Evolutionary conservation across 2,797 vertebrate genomes (phyloP), one percentile per base, ranked within the genome.

Genomic region (Phataginus tetradactyla): DNA sequence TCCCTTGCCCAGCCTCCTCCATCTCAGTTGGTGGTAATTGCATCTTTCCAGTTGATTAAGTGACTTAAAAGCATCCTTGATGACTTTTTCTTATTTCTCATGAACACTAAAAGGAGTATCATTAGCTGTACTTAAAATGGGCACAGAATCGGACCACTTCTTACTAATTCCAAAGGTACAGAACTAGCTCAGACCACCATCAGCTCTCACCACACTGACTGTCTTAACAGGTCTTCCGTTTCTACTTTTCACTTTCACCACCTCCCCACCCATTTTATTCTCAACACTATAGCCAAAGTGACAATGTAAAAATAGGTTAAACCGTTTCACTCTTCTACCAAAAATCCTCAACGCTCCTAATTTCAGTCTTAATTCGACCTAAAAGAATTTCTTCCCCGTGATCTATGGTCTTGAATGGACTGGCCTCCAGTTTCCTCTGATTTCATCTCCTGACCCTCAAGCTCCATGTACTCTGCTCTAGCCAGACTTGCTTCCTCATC

Each of bases 1-100:
- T 5, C 9, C 7, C 1, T 7, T 5, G 64, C n/a, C 71, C 4
- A 13, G 1, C 5, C 18, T 42, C 71, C 4, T 3, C 11, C 42
- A 20, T 20, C 18, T 64, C 25, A n/a, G 3, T 15, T 32, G 23
- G 49, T 32, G 25, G 2, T 72, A 71, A 79, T 23, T 42, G 3
- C 4, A 37, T 18, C 7, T 42, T 84, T 75, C 32, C 25, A 49
- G 57, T 42, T 79, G 59, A 45, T 45, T 45, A 45, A 45, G 45
- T 45, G 45, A 45, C 10, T 45, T 45, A 45, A 45, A 45, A 45
- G 45, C n/a, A 79, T 18, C 42, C 5, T 86, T 37, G 6, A 51
- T 68, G 9, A 32, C 13, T 37, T n/a, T 51, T 27, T 39, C 7
- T 25, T 68, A 12, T 72, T 71, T n/a, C 3, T 86, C 55, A 71